A percentile compares a stretch with the other conserved stretches of the same genome.
phyloP scores from a whole-genome alignment of 2,113 vertebrate species.

The Brienomyrus brachyistius region DNA sequence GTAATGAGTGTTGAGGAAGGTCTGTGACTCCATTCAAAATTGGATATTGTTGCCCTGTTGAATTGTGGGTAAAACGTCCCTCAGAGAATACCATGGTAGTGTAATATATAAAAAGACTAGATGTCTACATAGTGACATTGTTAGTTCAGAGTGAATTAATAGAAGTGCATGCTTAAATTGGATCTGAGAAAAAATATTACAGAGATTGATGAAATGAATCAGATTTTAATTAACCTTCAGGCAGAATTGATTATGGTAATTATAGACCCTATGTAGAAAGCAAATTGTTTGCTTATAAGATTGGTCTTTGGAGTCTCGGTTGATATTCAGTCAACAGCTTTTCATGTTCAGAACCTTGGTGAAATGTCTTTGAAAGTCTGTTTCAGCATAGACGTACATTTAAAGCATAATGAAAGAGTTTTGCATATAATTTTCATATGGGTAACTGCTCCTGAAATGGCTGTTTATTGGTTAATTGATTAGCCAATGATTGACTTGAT shows the following conservation, averaged over 20 bases:
- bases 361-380: neutral
- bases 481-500: neutral
- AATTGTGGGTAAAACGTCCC: neutral
- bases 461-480: neutral
- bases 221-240: slow-evolving; percentile 19
- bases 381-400: neutral
- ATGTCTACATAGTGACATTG: neutral
- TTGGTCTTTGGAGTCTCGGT: neutral
- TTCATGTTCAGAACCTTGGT: neutral
- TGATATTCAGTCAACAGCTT: neutral
- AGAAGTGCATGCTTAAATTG: neutral
- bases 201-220: slow-evolving; percentile 21
- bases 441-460: neutral
- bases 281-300: neutral
- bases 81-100: neutral
- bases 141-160: neutral
- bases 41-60: neutral
- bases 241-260: slow-evolving; percentile 24
- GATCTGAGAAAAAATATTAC: slow-evolving; percentile 7
- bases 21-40: no score
- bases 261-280: slow-evolving; percentile 12
- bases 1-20: neutral
- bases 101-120: neutral
- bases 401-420: neutral
- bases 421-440: neutral